Conservation (phyloP, 2,797 vertebrate species). For the Catharus ustulatus region DNA sequence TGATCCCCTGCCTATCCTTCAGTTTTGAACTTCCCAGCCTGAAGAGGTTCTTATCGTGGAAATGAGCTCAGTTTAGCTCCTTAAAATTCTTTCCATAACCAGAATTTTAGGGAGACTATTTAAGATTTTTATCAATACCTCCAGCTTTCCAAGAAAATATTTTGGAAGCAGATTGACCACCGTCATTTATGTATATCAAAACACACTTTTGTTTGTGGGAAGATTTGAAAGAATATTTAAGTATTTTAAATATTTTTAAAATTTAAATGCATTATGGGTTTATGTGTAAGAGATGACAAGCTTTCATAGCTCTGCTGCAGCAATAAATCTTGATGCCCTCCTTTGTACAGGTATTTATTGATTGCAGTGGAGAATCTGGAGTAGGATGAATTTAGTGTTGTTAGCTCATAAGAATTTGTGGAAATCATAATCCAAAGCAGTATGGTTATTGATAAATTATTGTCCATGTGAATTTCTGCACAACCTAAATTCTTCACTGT, state of each 20-base stretch:
- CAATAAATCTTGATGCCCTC: background rate
- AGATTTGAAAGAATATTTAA: background rate
- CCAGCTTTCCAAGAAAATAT: background rate
- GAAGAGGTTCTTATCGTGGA: background rate
- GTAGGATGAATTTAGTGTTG: background rate
- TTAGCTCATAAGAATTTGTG: background rate
- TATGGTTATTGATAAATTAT: background rate
- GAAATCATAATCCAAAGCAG: background rate
- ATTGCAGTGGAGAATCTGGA: background rate
- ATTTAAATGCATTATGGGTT: background rate
- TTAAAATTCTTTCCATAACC: background rate
- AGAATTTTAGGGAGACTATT: background rate
- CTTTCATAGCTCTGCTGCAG: background rate
- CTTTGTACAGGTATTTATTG: background rate
- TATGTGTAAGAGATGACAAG: background rate
- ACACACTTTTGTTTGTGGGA: background rate
- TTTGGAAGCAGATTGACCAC: background rate
- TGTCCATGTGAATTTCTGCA: background rate
- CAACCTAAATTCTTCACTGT: background rate
- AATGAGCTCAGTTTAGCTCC: background rate
- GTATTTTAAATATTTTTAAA: background rate
- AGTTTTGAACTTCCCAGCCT: background rate
- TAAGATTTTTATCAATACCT: background rate
- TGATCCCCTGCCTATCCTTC: background rate
- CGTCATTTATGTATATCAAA: background rate